Evolutionary conservation across 2,113 vertebrate species (phyloP), one percentile per base, ranked within the genome.

Genomic region (Campylomormyrus numenius): DNA sequence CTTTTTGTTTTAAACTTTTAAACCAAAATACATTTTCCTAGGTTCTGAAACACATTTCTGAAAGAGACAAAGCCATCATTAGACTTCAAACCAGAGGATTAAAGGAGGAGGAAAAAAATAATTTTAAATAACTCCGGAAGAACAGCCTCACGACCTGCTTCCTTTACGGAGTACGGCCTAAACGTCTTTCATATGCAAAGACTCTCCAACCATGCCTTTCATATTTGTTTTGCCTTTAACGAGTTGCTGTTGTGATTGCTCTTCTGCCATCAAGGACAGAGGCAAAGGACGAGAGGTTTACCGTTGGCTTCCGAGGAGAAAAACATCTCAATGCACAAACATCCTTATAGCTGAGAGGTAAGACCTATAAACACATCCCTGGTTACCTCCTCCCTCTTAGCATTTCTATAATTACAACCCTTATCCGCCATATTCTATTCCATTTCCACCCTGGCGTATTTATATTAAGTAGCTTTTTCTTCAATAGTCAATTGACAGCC

Each of bases 211-310:
- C 91, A 90, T 90, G 88, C 90, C 93, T 94, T 93, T 95, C 93
- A 93, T 94, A 93, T 94, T 93, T 94, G 91, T 93, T 94, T 93
- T 95, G 88, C 91, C 91, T 91, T 92, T 95, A 93, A 92, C 19
- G 93, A 94, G 93, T 92, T 92, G 93, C 92, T 92, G 93, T 94
- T 92, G 92, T 94, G 95, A 95, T 95, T 96, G 94, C 94, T 95
- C 94, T 95, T 94, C 92, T 17, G 42, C 45, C 27, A 88, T 74
- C 89, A 62, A 85, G 89, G 52, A 89, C 77, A 84, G 88, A 93
- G 94, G 91, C 91, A 92, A 70, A 13, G 66, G 93, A 93, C 93
- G 92, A 93, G 90, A 89, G 92, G 93, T 92, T 94, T 93, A 93
- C 92, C 92, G 94, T 93, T 93, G 90, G 93, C 91, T 92, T 87